A percentile compares a stretch with the other conserved stretches of the same genome.
These are phyloP conservation scores for Patella depressa DNA, from an alignment of 2,888 invertebrate species.

Conservation along the genomic window DNA sequence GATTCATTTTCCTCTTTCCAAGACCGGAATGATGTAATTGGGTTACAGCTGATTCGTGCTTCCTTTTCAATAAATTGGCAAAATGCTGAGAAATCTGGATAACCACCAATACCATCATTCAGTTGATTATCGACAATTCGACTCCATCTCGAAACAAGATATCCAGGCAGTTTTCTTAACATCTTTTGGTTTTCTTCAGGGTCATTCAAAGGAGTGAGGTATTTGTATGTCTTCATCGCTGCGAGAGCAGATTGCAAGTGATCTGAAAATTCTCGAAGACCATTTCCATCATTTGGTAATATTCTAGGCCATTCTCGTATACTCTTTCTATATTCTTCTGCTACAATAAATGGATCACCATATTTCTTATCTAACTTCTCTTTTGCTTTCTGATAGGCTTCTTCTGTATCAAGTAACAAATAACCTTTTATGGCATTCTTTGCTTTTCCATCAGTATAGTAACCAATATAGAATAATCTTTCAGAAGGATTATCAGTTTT, in stretches of 20 bases:
- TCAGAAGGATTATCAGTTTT: not conserved
- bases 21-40: not conserved
- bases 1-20: not conserved
- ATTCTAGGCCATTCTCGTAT: not conserved
- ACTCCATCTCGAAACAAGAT: not conserved
- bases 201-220: not conserved
- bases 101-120: not conserved
- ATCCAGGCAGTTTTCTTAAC: not conserved
- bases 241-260: not conserved
- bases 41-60: not conserved
- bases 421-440: not conserved
- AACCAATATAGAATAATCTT: not conserved
- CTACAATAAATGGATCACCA: not conserved
- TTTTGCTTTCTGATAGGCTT: not conserved
- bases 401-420: not conserved
- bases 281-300: slow-evolving; percentile 3
- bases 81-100: not conserved
- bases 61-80: not conserved
- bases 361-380: not conserved
- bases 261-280: not conserved
- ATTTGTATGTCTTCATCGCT: not conserved
- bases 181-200: too few relatives aligned
- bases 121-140: not conserved
- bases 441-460: not conserved
- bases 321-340: not conserved